Evolutionary conservation across 2,797 vertebrate species (phyloP).

Genomic region (Acanthurus lineatus): DNA sequence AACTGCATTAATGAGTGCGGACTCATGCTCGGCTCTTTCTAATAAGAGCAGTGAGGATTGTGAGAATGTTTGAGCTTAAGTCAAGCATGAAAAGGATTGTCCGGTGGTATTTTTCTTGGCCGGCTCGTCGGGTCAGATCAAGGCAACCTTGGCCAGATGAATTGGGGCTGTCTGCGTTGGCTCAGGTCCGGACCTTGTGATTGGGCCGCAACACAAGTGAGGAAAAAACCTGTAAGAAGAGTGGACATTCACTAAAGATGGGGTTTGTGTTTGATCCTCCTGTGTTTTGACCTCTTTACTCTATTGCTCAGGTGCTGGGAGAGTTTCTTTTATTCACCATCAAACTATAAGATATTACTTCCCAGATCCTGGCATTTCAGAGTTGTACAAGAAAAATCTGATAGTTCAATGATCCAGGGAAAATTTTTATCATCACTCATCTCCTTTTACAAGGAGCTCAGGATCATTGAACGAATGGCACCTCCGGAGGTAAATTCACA

Average conservation of each 20-base stretch:
- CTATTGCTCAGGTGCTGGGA: slow-evolving; percentile 39
- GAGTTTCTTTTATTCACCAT: slow-evolving; percentile 56
- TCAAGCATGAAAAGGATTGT: slow-evolving; percentile 82
- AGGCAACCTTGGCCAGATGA: slow-evolving; percentile 63
- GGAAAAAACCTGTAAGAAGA: slow-evolving; percentile 36
- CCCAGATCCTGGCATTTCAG: slow-evolving; percentile 38
- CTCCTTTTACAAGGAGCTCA: slow-evolving; percentile 7
- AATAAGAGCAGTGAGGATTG: slow-evolving; percentile 69
- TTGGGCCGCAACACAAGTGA: slow-evolving; percentile 47
- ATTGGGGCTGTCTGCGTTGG: slow-evolving; percentile 53
- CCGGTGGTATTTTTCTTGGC: slow-evolving; percentile 83
- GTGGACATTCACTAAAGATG: slow-evolving; percentile 42
- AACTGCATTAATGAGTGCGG: slow-evolving; percentile 77
- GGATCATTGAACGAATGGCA: slow-evolving; percentile 5
- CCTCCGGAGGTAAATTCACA: not conserved
- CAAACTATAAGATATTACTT: slow-evolving; percentile 41
- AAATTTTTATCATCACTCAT: slow-evolving; percentile 17
- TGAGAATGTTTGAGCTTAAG: slow-evolving; percentile 79
- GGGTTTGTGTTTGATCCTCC: slow-evolving; percentile 56
- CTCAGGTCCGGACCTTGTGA: slow-evolving; percentile 72
- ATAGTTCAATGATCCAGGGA: slow-evolving; percentile 16
- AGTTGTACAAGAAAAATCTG: slow-evolving; percentile 45
- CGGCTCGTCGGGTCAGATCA: slow-evolving; percentile 73
- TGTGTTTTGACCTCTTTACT: no score
- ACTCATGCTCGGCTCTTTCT: slow-evolving; percentile 70